These are phyloP conservation scores for Ctenoplectra terminalis DNA, from an alignment of 1,140 invertebrate species.

Conservation along the genomic window DNA sequence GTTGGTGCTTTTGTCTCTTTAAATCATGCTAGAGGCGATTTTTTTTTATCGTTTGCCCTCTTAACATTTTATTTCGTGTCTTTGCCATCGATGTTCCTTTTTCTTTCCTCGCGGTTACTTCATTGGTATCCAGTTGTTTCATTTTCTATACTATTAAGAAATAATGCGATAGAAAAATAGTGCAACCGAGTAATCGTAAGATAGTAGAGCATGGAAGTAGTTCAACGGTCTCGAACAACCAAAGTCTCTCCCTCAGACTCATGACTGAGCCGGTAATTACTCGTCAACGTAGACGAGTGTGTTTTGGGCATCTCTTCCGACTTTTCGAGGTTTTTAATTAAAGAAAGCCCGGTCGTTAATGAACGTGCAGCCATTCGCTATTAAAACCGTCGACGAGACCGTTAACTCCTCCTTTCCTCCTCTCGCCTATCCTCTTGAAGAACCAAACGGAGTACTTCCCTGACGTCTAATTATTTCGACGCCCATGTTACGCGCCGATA, in stretches of 20 bases:
- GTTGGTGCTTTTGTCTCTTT: not conserved
- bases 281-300: slow-evolving; percentile 11
- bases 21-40: not conserved
- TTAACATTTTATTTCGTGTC: no score
- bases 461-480: slow-evolving; percentile 51
- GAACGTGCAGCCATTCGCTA: slow-evolving; percentile 24
- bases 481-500: slow-evolving; percentile 25
- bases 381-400: slow-evolving; percentile 10
- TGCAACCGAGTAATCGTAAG: no score
- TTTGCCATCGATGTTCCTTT: no score
- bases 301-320: slow-evolving; percentile 40
- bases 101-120: no score
- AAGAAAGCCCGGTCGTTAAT: slow-evolving; percentile 34
- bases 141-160: no score
- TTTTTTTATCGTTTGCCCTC: not conserved
- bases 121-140: no score
- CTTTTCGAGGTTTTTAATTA: slow-evolving; percentile 57
- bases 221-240: not conserved
- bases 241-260: not conserved
- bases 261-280: slow-evolving; percentile 8
- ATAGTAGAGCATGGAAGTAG: not conserved
- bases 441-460: not conserved
- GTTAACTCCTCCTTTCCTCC: not conserved
- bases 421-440: no score
- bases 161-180: no score